Percentiles rank a stretch among this genome's conserved stretches.
Conservation (phyloP, 37 sponge, comb jelly and placozoan species). For the Cliona cf. orientalis region DNA sequence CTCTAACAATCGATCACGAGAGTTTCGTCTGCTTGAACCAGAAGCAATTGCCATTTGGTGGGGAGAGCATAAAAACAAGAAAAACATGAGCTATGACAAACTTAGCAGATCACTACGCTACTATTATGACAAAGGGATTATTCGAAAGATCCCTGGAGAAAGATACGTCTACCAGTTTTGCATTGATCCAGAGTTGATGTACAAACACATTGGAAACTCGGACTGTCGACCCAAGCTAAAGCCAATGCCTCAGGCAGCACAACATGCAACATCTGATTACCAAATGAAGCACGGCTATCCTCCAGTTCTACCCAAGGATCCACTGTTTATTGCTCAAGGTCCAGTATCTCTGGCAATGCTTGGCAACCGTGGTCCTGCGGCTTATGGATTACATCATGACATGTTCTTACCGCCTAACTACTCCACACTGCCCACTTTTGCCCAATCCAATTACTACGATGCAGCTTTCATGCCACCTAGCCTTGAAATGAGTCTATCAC, state of each 20-base stretch:
- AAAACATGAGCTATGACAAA: constrained; percentile 93
- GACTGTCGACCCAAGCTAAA: constrained; percentile 70
- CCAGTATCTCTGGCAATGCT: constrained; percentile 16
- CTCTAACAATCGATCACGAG: constrained; percentile 29
- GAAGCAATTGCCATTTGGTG: constrained; percentile 88
- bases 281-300: neutral
- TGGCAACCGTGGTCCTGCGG: no score
- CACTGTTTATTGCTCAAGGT: constrained; percentile 19
- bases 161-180: constrained; percentile 84
- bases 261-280: constrained; percentile 26
- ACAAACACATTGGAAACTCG: constrained; percentile 74
- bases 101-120: constrained; percentile 86
- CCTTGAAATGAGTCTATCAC: neutral
- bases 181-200: constrained; percentile 76
- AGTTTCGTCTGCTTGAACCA: constrained; percentile 86
- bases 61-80: constrained; percentile 85
- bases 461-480: neutral
- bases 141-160: constrained; percentile 81
- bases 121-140: constrained; percentile 90
- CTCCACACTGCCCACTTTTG: neutral
- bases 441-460: neutral
- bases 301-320: constrained; percentile 6
- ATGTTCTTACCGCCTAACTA: constrained; percentile 2
- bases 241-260: constrained; percentile 62
- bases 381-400: no score